phyloP scores from a whole-genome alignment of 1,140 invertebrate genomes.

The Brachionus angularis region DNA sequence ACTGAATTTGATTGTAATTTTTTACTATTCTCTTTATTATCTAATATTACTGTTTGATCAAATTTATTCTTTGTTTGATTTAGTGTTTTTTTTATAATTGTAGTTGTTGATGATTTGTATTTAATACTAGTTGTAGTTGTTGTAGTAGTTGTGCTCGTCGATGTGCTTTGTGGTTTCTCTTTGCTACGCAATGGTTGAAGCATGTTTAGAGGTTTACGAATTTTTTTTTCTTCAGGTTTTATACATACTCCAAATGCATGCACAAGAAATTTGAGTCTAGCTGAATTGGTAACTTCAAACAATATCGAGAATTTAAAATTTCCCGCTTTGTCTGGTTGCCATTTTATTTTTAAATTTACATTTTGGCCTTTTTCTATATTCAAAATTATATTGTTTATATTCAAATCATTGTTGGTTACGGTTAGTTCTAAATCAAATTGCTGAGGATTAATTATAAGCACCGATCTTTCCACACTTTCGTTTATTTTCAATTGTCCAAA shows the following conservation, averaged over 20 bases:
- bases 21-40: too few species aligned
- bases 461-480: background rate
- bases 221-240: background rate
- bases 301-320: constrained; percentile 10
- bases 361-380: background rate
- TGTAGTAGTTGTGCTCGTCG: too few species aligned
- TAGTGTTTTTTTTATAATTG: too few species aligned
- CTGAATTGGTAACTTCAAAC: background rate
- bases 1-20: too few species aligned
- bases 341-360: background rate
- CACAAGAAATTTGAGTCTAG: constrained; percentile 1
- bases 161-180: too few species aligned
- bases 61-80: too few species aligned
- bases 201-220: background rate
- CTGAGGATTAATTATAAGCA: constrained; percentile 4
- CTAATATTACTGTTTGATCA: too few species aligned
- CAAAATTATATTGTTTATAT: constrained; percentile 10
- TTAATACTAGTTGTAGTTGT: too few species aligned
- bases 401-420: constrained; percentile 4
- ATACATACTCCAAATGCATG: constrained; percentile 19
- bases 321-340: constrained; percentile 27
- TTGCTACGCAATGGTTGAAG: constrained; percentile 1
- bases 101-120: too few species aligned
- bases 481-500: constrained; percentile 13
- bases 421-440: background rate